Evolutionary conservation across 2,113 vertebrate genomes (phyloP).

Genomic region (Ariopsis seemanni): DNA sequence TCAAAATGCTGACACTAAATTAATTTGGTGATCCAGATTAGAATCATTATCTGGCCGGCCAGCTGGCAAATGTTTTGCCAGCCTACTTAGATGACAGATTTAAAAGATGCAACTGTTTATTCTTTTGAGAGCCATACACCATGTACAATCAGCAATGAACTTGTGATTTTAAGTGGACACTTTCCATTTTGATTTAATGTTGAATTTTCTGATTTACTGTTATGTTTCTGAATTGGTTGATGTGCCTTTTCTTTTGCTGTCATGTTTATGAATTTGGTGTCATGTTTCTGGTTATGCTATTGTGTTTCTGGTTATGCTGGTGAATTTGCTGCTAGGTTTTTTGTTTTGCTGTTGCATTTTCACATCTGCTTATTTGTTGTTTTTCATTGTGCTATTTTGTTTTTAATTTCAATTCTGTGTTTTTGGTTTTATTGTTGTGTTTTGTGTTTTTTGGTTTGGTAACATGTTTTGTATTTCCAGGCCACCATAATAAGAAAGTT

Average conservation of each 20-base stretch:
- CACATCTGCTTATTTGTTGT: not conserved
- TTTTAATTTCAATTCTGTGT: not conserved
- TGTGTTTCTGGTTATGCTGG: not conserved
- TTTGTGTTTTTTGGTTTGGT: not conserved
- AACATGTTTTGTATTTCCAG: not conserved
- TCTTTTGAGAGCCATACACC: not conserved
- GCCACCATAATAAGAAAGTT: not conserved
- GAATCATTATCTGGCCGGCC: not conserved
- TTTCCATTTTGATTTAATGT: not conserved
- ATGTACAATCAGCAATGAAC: not conserved
- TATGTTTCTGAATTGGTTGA: not conserved
- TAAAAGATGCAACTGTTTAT: not conserved
- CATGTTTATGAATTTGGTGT: not conserved
- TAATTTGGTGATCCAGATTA: not conserved
- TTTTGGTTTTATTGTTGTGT: not conserved
- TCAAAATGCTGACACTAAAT: not conserved
- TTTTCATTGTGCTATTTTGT: not conserved
- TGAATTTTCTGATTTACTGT: not conserved
- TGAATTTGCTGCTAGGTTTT: not conserved
- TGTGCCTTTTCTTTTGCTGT: not conserved
- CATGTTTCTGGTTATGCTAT: not conserved
- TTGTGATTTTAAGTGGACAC: not conserved
- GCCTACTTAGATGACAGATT: not conserved
- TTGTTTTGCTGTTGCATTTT: not conserved
- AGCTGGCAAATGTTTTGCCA: not conserved